phyloP scores from a whole-genome alignment of 2,113 vertebrate genomes.

The Jaculus jaculus region DNA sequence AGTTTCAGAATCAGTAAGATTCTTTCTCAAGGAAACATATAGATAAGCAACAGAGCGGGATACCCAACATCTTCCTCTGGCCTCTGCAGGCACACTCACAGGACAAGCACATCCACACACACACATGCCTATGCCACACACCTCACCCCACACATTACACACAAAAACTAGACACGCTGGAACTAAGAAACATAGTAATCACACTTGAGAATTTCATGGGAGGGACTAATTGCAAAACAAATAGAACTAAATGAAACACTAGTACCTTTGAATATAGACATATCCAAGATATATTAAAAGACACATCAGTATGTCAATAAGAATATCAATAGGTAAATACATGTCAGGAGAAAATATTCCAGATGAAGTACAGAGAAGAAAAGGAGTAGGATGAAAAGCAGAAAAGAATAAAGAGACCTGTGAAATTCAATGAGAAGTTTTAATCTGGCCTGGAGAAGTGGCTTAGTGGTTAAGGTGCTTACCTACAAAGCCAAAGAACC shows the following conservation, averaged over 20 bases:
- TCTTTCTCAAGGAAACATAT: no score
- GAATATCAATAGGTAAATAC: conserved; percentile 15
- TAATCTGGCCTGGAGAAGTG: no score
- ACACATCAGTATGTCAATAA: not conserved
- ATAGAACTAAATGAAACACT: not conserved
- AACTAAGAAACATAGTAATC: conserved; percentile 19
- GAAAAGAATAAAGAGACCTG: not conserved
- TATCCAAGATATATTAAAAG: not conserved
- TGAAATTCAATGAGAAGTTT: not conserved
- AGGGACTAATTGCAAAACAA: not conserved
- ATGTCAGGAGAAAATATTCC: not conserved
- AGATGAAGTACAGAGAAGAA: not conserved
- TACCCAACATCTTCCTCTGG: no score
- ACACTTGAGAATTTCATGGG: not conserved
- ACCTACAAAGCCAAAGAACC: no score
- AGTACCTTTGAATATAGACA: conserved; percentile 21
- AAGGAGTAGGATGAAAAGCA: not conserved
- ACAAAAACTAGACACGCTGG: not conserved
- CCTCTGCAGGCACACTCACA: no score
- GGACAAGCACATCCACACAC: no score
- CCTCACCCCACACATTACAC: no score
- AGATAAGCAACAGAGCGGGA: no score
- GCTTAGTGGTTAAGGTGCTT: no score
- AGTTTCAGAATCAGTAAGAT: no score
- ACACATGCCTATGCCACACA: no score